Evolutionary conservation across 2,797 vertebrate genomes (phyloP), one percentile per base, ranked within the genome.

Genomic region (Sebastes oblongus): DNA sequence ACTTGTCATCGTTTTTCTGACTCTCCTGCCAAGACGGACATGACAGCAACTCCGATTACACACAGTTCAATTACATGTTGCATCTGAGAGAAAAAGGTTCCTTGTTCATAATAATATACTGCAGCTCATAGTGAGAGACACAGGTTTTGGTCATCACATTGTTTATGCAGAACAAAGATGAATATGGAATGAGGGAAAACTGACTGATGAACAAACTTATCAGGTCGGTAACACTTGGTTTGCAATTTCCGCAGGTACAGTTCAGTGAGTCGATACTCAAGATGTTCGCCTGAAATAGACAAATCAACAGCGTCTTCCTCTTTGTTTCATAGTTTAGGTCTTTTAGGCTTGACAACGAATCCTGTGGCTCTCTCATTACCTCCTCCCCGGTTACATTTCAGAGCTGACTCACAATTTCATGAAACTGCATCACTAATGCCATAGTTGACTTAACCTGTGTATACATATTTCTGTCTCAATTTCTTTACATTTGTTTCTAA

Each of bases 1-100:
- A 96, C 69, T 90, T 74, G 0, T 96, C 94, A 20, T 96, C 94
- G 1, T 95, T 95, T 66, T 83, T 79, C 87, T 94, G 75, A 50
- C 82, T 54, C 1, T 77, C 80, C 94, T 96, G 86, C 12, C n/a
- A n/a, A 72, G 7, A 72, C 4, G 59, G 5, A 86, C 11, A 55
- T 13, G 4, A 66, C 4, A 54, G 4, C 18, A 62, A 16, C 16
- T 70, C n/a, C 13, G 22, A 55, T 84, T 30, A 55, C 0, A 24
- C 5, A 10, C 4, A 50, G 25, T 27, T 4, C 8, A 34, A 34
- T 24, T 27, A 39, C 6, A 56, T 2, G 12, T 25, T 25, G 25
- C 25, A 25, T 25, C 25, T 25, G 25, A 25, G 25, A 25, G 25
- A 25, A 25, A 25, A 25, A 25, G 25, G 3, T 25, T 25, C 25